A percentile compares a stretch with the other conserved stretches of the same genome.
These are phyloP conservation scores for Lochmaea capreae DNA, from an alignment of 2,888 invertebrate genomes.

Conservation along the genomic window DNA sequence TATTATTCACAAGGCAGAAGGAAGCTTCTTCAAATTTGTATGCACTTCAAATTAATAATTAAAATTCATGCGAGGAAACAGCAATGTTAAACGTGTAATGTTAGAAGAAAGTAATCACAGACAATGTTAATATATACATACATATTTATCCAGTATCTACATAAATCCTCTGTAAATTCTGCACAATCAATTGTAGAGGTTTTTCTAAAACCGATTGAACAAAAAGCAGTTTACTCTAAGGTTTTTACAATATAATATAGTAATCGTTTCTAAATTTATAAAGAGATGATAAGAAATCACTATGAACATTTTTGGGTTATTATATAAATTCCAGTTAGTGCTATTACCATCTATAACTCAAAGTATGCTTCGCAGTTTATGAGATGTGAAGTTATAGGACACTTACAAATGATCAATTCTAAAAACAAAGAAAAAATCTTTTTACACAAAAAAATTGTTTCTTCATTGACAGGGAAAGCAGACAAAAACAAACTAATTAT, in stretches of 20 bases:
- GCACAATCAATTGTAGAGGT: background rate
- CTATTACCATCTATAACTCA: background rate
- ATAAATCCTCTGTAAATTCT: background rate
- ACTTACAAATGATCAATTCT: background rate
- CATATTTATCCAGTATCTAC: conserved; percentile 3
- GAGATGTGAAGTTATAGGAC: background rate
- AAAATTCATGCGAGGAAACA: background rate
- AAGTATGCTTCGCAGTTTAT: background rate
- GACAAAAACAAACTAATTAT: too few species aligned
- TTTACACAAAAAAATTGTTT: too few species aligned
- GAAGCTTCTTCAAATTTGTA: background rate
- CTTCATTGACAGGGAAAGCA: too few species aligned
- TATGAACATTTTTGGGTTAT: background rate
- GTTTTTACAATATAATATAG: background rate
- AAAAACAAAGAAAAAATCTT: too few species aligned
- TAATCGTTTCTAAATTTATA: background rate
- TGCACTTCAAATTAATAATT: background rate
- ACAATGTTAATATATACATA: conserved; percentile 4
- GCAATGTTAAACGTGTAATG: background rate
- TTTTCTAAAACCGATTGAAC: background rate
- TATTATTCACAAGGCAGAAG: too few species aligned
- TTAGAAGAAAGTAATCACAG: conserved; percentile 2
- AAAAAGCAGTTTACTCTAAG: background rate
- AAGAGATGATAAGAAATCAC: conserved; percentile 1
- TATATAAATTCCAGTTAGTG: background rate